These are phyloP conservation scores for Rhodinocichla rosea DNA, from an alignment of 2,113 vertebrate species.

Conservation along the genomic window DNA sequence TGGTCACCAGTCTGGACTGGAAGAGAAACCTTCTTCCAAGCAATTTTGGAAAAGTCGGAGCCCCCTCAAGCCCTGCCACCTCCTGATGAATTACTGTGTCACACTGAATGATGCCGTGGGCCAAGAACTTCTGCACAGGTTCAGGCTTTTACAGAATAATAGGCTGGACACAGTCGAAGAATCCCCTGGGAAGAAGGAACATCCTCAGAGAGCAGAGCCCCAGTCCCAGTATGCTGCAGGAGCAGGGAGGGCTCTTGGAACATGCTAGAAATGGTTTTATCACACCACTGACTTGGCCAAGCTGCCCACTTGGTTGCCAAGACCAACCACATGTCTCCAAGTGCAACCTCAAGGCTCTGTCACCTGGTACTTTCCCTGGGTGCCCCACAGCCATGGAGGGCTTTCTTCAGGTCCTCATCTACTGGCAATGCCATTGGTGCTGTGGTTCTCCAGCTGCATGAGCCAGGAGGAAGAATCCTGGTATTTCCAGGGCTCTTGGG, in stretches of 20 bases:
- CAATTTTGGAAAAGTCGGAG: neutral
- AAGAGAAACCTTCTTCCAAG: neutral
- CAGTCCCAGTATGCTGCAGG: neutral
- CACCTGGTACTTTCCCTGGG: neutral
- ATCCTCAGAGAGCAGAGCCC: neutral
- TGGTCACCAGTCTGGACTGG: neutral
- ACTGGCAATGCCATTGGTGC: neutral
- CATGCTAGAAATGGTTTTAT: neutral
- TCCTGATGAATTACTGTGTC: neutral
- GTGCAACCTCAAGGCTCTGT: neutral
- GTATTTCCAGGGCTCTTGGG: neutral
- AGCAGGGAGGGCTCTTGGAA: neutral
- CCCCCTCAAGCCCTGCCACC: neutral
- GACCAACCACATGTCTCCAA: neutral
- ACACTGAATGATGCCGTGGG: neutral
- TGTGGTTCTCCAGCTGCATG: neutral
- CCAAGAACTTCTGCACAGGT: neutral
- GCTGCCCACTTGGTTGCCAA: neutral
- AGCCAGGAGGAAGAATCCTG: neutral
- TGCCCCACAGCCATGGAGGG: neutral
- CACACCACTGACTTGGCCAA: neutral
- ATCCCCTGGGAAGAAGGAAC: neutral
- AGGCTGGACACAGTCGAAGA: neutral
- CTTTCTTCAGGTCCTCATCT: neutral
- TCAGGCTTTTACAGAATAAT: neutral